Base-by-base conservation (phyloP, 2,797 vertebrate genomes). In the Yasuhikotakia modesta region DNA sequence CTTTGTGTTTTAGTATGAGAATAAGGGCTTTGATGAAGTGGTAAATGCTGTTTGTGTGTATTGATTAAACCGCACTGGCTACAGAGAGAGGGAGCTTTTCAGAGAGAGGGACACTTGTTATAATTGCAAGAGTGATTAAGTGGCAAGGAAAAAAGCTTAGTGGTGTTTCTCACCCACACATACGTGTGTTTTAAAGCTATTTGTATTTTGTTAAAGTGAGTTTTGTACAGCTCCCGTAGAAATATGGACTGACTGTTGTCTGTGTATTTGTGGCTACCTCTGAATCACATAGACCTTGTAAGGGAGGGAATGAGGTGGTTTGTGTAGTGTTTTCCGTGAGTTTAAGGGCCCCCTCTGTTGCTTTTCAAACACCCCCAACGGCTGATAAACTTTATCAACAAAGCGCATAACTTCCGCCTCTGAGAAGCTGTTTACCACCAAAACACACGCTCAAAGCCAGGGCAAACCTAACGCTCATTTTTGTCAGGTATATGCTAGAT, bases 331-430 rank as follows among this genome's bases (percentile, higher is more conserved):
- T 84, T 68, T 21, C 64, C 48, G 32, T 35, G 50, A 35, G 85
- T 86, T 85, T 89, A 87, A 68, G 70, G 83, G 78, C 87, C 86
- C 91, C 86, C 91, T 78, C 82, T 43, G 79, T 1, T 82, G 83
- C 89, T 88, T 86, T 83, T 86, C 89, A 82, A 85, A 86, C 85
- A 82, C 86, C 81, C 84, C 65, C 77, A 78, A 75, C 75, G 82
- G 86, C 85, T 88, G 93, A 94, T 94, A 94, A 93, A 86, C 86
- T 89, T 94, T 94, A 94, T 94, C 93, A 87, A 86, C 77, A 10
- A 52, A 63, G 79, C 69, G 83, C 91, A 93, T 90, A 84, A 85
- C 90, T 85, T 90, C 87, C 87, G 78, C 79, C 82, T 76, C 55
- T 32, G 68, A 87, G 78, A 82, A 74, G 70, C 85, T 91, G 91